Evolutionary conservation across 2,888 invertebrate species (phyloP).

Genomic region (Heliconius charithonia): DNA sequence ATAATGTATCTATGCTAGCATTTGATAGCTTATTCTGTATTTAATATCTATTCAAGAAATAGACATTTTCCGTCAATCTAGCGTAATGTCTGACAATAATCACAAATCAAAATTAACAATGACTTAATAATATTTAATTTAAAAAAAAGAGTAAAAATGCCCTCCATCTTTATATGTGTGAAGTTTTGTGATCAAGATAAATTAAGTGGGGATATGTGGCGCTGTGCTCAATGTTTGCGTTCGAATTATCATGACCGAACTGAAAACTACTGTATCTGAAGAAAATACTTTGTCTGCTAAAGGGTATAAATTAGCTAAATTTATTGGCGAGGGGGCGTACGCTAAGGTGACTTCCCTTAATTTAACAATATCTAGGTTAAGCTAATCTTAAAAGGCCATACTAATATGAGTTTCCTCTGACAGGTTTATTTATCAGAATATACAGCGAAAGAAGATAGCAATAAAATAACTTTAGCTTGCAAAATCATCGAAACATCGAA

Average conservation of each 20-base stretch:
- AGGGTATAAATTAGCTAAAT: slow-evolving; percentile 86
- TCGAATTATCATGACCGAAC: slow-evolving; percentile 73
- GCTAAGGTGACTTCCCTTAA: slow-evolving; percentile 84
- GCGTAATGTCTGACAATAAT: slow-evolving; percentile 44
- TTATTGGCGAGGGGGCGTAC: slow-evolving; percentile 90
- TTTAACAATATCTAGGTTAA: background rate
- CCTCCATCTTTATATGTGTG: slow-evolving; percentile 56
- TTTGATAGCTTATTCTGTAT: slow-evolving; percentile 9
- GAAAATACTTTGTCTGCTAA: slow-evolving; percentile 76
- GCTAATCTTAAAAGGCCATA: background rate
- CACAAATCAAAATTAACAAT: slow-evolving; percentile 61
- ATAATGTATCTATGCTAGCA: slow-evolving; percentile 2
- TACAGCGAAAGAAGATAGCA: slow-evolving; percentile 59
- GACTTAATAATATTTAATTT: slow-evolving; percentile 53
- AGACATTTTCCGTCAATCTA: slow-evolving; percentile 35
- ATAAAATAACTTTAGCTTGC: slow-evolving; percentile 83
- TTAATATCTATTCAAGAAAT: background rate
- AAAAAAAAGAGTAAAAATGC: slow-evolving; percentile 64
- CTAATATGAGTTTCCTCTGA: slow-evolving; percentile 21
- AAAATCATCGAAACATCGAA: slow-evolving; percentile 89
- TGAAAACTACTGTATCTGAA: slow-evolving; percentile 75
- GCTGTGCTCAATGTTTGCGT: slow-evolving; percentile 57
- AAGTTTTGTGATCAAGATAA: slow-evolving; percentile 53
- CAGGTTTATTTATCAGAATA: slow-evolving; percentile 78
- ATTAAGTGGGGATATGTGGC: slow-evolving; percentile 52